Evolutionary conservation across 2,113 vertebrate genomes (phyloP).

Genomic region (Ictalurus furcatus): DNA sequence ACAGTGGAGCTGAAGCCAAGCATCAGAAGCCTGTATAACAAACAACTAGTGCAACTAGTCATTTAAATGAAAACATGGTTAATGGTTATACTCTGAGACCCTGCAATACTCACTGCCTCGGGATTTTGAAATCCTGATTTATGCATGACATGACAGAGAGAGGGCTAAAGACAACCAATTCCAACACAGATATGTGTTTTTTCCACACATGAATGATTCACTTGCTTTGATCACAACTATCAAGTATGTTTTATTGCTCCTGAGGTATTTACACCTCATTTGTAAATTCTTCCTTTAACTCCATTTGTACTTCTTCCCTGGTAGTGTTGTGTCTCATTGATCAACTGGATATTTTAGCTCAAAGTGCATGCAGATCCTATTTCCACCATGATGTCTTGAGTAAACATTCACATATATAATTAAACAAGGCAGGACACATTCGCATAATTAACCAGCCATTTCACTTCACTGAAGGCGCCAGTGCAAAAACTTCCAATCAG

Average conservation of each 20-base stretch:
- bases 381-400: neutral
- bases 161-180: neutral
- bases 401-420: neutral
- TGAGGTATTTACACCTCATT: conserved; percentile 1
- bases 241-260: neutral
- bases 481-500: neutral
- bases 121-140: neutral
- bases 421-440: neutral
- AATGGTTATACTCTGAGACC: neutral
- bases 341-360: neutral
- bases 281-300: neutral
- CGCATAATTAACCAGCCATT: neutral
- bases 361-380: neutral
- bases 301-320: neutral
- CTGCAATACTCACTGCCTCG: neutral
- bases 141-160: neutral
- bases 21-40: neutral
- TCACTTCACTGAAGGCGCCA: neutral
- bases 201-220: neutral
- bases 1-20: too few relatives aligned
- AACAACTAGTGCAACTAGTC: neutral
- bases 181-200: neutral
- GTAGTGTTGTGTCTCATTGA: neutral
- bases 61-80: neutral
- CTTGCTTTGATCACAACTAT: neutral